These are phyloP conservation scores for Patella caerulea DNA, from an alignment of 2,888 invertebrate genomes.

Conservation along the genomic window DNA sequence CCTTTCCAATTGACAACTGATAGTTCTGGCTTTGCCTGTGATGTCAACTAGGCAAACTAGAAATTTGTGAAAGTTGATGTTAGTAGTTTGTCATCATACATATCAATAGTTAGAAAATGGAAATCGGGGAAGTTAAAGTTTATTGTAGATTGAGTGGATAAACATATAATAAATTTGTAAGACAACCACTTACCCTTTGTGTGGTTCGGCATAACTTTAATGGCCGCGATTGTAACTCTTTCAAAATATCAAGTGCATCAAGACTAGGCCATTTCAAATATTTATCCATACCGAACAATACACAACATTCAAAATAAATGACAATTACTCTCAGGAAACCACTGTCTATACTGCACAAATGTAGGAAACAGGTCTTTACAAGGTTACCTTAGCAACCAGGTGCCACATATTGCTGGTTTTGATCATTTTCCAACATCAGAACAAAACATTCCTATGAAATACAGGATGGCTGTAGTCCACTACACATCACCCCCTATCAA, in stretches of 20 bases:
- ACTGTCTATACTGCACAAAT: not conserved
- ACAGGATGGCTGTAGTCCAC: conserved; percentile 9
- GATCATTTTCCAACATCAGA: not conserved
- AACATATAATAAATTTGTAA: too few species aligned
- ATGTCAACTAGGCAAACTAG: too few species aligned
- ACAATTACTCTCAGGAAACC: not conserved
- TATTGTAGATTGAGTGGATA: too few species aligned
- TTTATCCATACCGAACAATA: too few species aligned
- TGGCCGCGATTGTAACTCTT: not conserved
- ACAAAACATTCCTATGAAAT: not conserved
- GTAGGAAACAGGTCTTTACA: not conserved
- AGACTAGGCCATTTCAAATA: not conserved
- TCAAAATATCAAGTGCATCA: not conserved
- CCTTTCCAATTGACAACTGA: too few species aligned
- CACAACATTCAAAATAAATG: too few species aligned
- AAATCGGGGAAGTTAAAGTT: too few species aligned
- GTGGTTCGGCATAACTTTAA: conserved; percentile 1
- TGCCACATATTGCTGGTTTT: conserved; percentile 5
- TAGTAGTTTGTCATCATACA: too few species aligned
- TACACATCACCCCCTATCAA: too few species aligned
- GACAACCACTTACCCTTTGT: not conserved
- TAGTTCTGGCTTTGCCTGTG: too few species aligned
- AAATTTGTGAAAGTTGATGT: too few species aligned
- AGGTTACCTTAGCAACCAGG: conserved; percentile 9
- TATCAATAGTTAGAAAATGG: too few species aligned